phyloP scores from a whole-genome alignment of 2,888 invertebrate genomes.

The Dasypogon diadema region DNA sequence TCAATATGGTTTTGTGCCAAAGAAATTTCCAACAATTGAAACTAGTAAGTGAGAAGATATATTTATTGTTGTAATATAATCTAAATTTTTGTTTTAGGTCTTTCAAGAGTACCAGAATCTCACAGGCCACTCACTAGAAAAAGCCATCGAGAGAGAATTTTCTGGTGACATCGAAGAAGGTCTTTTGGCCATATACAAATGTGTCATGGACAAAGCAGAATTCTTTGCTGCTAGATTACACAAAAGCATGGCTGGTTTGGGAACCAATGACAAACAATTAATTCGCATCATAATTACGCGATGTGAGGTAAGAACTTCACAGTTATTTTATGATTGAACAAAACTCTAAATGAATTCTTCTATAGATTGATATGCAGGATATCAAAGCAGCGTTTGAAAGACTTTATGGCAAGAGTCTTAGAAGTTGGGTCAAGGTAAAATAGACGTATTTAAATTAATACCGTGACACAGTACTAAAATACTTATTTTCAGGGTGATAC shows the following conservation, averaged over 20 bases:
- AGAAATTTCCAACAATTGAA: slow-evolving; percentile 77
- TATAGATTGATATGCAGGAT: slow-evolving; percentile 82
- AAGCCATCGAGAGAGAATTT: slow-evolving; percentile 85
- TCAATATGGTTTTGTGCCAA: slow-evolving; percentile 86
- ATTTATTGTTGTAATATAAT: too few species aligned
- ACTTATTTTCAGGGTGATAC: slow-evolving; percentile 78
- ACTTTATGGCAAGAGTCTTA: slow-evolving; percentile 81
- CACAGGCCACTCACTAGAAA: slow-evolving; percentile 83
- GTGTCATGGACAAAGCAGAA: slow-evolving; percentile 81
- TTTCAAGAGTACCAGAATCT: slow-evolving; percentile 71
- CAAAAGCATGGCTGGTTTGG: slow-evolving; percentile 89
- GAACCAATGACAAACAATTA: slow-evolving; percentile 88
- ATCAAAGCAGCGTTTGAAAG: slow-evolving; percentile 83
- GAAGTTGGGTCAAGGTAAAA: slow-evolving; percentile 83
- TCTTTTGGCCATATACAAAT: slow-evolving; percentile 83
- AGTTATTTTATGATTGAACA: background rate
- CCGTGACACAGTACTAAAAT: background rate
- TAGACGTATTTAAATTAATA: too few species aligned
- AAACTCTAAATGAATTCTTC: background rate
- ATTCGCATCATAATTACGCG: slow-evolving; percentile 88
- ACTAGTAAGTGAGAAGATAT: slow-evolving; percentile 63
- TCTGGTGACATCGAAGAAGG: slow-evolving; percentile 86
- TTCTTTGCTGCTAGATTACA: slow-evolving; percentile 90
- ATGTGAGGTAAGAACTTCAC: slow-evolving; percentile 70
- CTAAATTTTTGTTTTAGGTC: slow-evolving; percentile 60